Base-by-base conservation (phyloP, 2,113 vertebrate genomes). In the Forbesichthys papilliferus region DNA sequence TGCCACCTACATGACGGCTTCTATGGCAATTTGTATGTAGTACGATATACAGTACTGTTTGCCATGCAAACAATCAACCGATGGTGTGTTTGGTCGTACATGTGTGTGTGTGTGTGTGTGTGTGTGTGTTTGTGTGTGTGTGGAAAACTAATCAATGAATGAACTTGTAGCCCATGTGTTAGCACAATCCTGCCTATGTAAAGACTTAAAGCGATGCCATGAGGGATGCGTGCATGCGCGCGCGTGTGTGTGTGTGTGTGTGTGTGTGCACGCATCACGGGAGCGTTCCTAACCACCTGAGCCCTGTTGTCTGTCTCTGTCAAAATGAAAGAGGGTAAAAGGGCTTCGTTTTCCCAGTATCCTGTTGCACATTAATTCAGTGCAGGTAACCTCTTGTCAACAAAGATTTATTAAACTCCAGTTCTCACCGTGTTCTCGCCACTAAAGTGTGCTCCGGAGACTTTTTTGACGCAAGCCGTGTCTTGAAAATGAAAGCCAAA, bases 211-310 rank as follows among this genome's bases (percentile, higher is more conserved):
- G 54, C 16, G 9, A 20, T 3, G 16, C 5, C 49, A 14, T 12
- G 49, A 51, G 49, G 14, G 13, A 18, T 58, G 56, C 11, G 36
- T 58, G 56, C 11, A 27, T 58, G 20, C 9, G 56, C 34, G 20
- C 11, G 56, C 34, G 59, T 13, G 11, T 16, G 3, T 13, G 34
- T 16, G 33, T 8, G 11, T 8, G 11, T 47, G 14, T 5, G 14
- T 4, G 53, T 46, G 34, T 11, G 59, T n/a, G 34, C 3, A 3
- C 8, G 27, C 66, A 69, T 47, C 84, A 64, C 76, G 84, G 74
- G 84, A 84, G 64, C 48, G 61, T 68, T 66, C 73, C 63, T 20
- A 49, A 74, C 82, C 88, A 89, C 80, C 84, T 85, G 87, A 83
- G 81, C 69, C 79, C 76, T 51, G 61, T 62, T 76, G 68, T 79